These are phyloP conservation scores for Drosophila nebulosa DNA, from an alignment of 1,140 invertebrate genomes.

Conservation along the genomic window DNA sequence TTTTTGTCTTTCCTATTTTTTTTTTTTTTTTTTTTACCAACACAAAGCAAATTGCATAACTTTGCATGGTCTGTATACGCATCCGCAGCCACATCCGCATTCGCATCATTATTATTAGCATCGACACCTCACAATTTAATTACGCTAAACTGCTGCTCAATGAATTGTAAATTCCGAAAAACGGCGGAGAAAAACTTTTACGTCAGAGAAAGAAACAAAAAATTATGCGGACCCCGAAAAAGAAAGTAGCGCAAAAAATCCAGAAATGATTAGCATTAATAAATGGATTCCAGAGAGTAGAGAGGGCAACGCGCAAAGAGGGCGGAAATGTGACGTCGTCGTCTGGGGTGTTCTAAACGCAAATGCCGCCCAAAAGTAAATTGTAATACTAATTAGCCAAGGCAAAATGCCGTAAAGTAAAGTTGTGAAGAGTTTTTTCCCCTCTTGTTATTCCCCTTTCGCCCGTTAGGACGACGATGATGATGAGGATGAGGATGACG, in stretches of 20 bases:
- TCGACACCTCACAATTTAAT: conserved; percentile 67
- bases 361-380: conserved; percentile 56
- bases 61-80: conserved; percentile 42
- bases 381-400: conserved; percentile 79
- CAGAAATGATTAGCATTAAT: conserved; percentile 80
- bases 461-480: background rate
- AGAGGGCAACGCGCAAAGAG: too few species aligned
- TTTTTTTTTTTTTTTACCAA: background rate
- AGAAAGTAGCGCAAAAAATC: conserved; percentile 54
- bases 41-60: conserved; percentile 35
- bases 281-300: conserved; percentile 41
- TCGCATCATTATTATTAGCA: conserved; percentile 52
- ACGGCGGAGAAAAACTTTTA: conserved; percentile 42
- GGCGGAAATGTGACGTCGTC: conserved; percentile 14
- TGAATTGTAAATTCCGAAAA: conserved; percentile 67
- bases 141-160: conserved; percentile 75
- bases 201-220: conserved; percentile 22
- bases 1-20: too few species aligned
- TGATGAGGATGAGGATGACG: background rate
- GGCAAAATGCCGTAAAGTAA: conserved; percentile 47
- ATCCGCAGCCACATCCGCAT: conserved; percentile 16
- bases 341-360: conserved; percentile 31
- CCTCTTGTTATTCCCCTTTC: background rate
- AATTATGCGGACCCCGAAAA: conserved; percentile 58
- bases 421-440: conserved; percentile 55